A percentile compares a stretch with the other conserved stretches of the same genome.
Evolutionary conservation across 2,113 vertebrate species (phyloP).

Genomic region (Ameiurus melas): DNA sequence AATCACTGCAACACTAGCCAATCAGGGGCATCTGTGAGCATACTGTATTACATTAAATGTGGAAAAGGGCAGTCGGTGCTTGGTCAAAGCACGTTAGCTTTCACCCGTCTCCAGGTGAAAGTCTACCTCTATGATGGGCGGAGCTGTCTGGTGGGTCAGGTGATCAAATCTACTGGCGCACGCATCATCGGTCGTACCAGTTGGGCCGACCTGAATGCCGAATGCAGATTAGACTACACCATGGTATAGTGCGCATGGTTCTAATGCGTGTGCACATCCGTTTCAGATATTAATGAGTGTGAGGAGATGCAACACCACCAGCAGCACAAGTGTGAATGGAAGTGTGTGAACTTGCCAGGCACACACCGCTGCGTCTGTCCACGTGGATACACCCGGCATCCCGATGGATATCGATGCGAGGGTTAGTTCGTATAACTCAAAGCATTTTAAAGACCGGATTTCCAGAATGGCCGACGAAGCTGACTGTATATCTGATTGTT

Average conservation of each 20-base stretch:
- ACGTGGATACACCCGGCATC: slow-evolving; percentile 56
- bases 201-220: too few relatives aligned
- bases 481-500: neutral
- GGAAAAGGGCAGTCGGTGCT: neutral
- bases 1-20: neutral
- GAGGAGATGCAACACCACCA: slow-evolving; percentile 25
- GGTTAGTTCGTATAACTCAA: slow-evolving; percentile 53
- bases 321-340: slow-evolving; percentile 60
- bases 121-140: too few relatives aligned
- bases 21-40: neutral
- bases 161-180: neutral
- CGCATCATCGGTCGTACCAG: neutral
- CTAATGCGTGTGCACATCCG: neutral
- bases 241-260: neutral
- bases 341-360: slow-evolving; percentile 66
- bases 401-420: slow-evolving; percentile 56
- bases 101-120: too few relatives aligned
- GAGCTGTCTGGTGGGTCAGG: too few relatives aligned
- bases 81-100: too few relatives aligned
- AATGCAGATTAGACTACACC: neutral
- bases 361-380: slow-evolving; percentile 67
- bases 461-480: neutral
- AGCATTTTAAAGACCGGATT: neutral
- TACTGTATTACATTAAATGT: neutral
- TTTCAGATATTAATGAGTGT: slow-evolving; percentile 69